Evolutionary conservation across 2,888 invertebrate genomes (phyloP).

Genomic region (Diplazon laetatorius): DNA sequence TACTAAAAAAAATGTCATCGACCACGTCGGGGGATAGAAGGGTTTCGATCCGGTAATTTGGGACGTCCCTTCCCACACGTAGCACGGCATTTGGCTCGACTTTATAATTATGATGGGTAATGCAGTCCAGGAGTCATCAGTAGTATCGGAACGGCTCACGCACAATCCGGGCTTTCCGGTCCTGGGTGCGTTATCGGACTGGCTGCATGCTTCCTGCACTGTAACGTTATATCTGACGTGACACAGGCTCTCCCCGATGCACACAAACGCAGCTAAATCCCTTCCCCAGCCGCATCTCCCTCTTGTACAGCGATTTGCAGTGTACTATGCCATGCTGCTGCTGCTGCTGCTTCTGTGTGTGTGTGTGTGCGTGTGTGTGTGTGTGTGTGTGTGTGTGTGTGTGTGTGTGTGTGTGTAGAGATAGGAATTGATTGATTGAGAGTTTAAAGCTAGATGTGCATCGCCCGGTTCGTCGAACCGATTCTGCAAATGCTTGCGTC

Average conservation of each 20-base stretch:
- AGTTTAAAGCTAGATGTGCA: constrained; percentile 15
- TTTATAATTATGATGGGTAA: background rate
- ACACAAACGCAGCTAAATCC: constrained; percentile 37
- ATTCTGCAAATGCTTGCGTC: background rate
- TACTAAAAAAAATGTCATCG: no score
- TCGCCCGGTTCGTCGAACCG: constrained; percentile 19
- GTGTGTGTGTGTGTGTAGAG: background rate
- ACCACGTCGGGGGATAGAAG: no score
- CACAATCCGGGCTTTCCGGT: background rate
- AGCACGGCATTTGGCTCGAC: background rate
- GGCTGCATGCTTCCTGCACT: constrained; percentile 13
- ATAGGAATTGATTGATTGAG: constrained; percentile 21
- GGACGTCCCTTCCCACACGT: no score
- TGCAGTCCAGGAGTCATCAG: background rate
- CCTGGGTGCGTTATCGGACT: constrained; percentile 12
- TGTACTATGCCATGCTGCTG: no score
- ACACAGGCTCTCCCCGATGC: constrained; percentile 10
- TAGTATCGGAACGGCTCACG: background rate
- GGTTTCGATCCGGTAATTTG: no score
- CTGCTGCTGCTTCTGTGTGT: no score
- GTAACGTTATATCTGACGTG: constrained; percentile 5
- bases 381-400: background rate
- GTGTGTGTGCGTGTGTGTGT: background rate
- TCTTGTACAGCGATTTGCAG: constrained; percentile 4
- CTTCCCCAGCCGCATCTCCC: constrained; percentile 14